phyloP scores from a whole-genome alignment of 2,888 invertebrate genomes.

The Zonitis immaculata region DNA sequence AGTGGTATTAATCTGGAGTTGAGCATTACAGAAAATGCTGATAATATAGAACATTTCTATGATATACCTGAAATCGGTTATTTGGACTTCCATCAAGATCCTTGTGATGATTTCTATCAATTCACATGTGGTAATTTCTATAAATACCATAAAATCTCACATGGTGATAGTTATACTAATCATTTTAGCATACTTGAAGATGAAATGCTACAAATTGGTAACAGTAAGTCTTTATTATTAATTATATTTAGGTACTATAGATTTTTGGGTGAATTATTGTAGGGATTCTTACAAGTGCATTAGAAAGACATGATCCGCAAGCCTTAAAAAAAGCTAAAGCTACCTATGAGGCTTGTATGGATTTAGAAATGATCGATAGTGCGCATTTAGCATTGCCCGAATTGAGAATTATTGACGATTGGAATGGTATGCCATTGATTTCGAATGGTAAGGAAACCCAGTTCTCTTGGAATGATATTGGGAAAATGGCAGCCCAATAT shows the following conservation, averaged over 20 bases:
- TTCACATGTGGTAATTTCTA: slow-evolving; percentile 50
- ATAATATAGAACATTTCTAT: slow-evolving; percentile 18
- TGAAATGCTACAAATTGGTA: slow-evolving; percentile 36
- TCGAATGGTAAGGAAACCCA: slow-evolving; percentile 6
- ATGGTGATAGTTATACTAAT: slow-evolving; percentile 35
- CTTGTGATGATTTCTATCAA: slow-evolving; percentile 51
- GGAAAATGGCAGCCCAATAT: slow-evolving; percentile 38
- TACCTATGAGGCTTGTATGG: slow-evolving; percentile 42
- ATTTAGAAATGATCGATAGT: slow-evolving; percentile 21
- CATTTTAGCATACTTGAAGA: slow-evolving; percentile 47
- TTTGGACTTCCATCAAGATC: slow-evolving; percentile 44
- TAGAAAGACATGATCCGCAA: slow-evolving; percentile 30
- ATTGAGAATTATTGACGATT: slow-evolving; percentile 34
- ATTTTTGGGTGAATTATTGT: slow-evolving; percentile 7
- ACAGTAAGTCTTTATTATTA: slow-evolving; percentile 36
- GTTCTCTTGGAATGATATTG: slow-evolving; percentile 40
- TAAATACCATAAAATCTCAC: slow-evolving; percentile 43
- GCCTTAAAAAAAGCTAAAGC: slow-evolving; percentile 43
- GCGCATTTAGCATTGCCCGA: slow-evolving; percentile 31
- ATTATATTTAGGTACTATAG: background rate
- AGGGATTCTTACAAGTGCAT: slow-evolving; percentile 36
- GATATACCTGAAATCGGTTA: slow-evolving; percentile 38
- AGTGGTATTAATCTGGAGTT: too few relatives aligned
- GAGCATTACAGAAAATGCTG: too few relatives aligned
- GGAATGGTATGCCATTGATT: slow-evolving; percentile 42